Conservation (phyloP, 2,113 vertebrate genomes). For the Grantiella picta region DNA sequence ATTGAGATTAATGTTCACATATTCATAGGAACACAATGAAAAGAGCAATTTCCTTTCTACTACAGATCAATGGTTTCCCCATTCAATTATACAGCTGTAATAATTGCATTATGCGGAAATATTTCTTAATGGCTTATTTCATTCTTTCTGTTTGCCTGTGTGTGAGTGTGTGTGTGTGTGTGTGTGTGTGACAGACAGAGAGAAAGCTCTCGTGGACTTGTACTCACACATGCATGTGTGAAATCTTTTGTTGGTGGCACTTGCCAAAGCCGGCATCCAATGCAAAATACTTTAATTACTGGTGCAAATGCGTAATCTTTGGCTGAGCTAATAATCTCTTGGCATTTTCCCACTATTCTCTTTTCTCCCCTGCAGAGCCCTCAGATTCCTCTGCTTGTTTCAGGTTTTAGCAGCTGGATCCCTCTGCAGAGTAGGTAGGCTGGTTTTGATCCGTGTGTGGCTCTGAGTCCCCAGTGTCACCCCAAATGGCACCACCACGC, state of each 20-base stretch:
- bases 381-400: conserved; percentile 43
- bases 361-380: conserved; percentile 37
- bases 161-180: background rate
- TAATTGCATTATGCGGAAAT: conserved; percentile 92
- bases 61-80: conserved; percentile 98
- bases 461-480: background rate
- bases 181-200: background rate
- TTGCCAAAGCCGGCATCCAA: conserved; percentile 71
- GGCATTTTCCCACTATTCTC: conserved; percentile 55
- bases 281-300: conserved; percentile 77
- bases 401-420: conserved; percentile 23
- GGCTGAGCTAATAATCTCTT: conserved; percentile 70
- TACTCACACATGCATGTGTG: conserved; percentile 23
- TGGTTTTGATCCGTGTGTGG: background rate
- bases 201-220: conserved; percentile 30
- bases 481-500: background rate
- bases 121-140: conserved; percentile 86
- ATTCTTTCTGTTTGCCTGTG: conserved; percentile 74
- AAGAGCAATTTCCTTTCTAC: conserved; percentile 96
- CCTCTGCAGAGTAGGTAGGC: background rate
- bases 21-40: conserved; percentile 93
- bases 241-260: conserved; percentile 74
- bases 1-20: conserved; percentile 92
- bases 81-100: conserved; percentile 98
- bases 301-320: conserved; percentile 68